A percentile compares a stretch with the other conserved stretches of the same genome.
phyloP scores from a whole-genome alignment of 2,888 invertebrate genomes.

The Drosophila monieri region DNA sequence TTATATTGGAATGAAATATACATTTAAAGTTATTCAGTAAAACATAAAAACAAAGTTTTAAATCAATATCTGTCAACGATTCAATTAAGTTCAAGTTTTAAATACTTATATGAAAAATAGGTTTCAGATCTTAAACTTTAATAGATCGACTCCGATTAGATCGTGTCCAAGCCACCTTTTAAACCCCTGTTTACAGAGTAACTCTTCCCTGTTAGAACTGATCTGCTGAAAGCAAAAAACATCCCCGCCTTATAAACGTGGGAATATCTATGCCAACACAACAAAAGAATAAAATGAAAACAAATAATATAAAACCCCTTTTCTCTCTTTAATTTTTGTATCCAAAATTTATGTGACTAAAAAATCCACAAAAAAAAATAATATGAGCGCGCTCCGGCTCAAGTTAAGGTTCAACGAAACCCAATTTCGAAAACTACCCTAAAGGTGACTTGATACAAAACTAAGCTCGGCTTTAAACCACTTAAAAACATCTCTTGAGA shows the following conservation, averaged over 20 bases:
- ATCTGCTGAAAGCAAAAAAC: constrained; percentile 8
- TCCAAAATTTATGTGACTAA: no score
- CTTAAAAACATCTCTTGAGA: not conserved
- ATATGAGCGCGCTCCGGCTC: not conserved
- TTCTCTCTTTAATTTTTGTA: no score
- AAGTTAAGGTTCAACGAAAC: not conserved
- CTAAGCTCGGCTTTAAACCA: constrained; percentile 49
- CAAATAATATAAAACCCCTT: constrained; percentile 7
- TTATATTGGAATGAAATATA: no score
- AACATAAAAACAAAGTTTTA: no score
- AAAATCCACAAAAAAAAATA: no score
- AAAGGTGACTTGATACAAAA: not conserved
- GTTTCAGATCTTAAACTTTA: no score
- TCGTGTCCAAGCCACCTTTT: not conserved
- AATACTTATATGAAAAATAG: no score
- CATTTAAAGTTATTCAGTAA: no score
- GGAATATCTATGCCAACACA: constrained; percentile 24
- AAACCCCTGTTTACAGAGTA: not conserved
- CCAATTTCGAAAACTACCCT: not conserved
- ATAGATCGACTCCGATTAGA: no score
- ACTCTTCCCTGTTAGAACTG: not conserved
- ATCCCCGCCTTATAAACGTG: constrained; percentile 13
- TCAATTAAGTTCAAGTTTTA: no score
- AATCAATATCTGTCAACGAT: no score
- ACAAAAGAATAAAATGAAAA: not conserved